Evolutionary conservation across 2,797 vertebrate species (phyloP).

Genomic region (Lates japonicus): DNA sequence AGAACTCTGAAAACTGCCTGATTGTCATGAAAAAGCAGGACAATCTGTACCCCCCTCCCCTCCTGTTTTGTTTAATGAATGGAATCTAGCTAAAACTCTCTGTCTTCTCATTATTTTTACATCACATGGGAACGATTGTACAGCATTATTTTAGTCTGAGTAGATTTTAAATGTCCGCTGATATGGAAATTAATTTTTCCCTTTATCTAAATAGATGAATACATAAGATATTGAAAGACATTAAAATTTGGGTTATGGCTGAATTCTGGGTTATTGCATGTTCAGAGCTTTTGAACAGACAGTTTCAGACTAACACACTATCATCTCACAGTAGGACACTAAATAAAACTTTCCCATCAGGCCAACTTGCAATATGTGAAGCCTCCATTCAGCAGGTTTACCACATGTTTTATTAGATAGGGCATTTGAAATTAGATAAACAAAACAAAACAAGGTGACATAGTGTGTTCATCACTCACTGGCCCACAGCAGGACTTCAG

Average conservation of each 20-base stretch:
- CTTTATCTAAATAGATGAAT: slow-evolving; percentile 49
- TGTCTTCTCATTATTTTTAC: slow-evolving; percentile 62
- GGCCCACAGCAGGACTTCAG: slow-evolving; percentile 10
- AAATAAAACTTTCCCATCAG: slow-evolving; percentile 15
- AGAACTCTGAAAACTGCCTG: background rate
- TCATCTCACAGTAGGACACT: slow-evolving; percentile 5
- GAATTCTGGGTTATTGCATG: slow-evolving; percentile 8
- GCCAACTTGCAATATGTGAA: slow-evolving; percentile 23
- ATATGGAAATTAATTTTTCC: slow-evolving; percentile 12
- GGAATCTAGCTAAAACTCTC: slow-evolving; percentile 44
- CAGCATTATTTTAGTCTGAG: slow-evolving; percentile 39
- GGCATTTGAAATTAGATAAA: too few species aligned
- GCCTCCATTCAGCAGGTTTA: slow-evolving; percentile 37
- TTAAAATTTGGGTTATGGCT: slow-evolving; percentile 22
- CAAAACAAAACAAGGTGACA: slow-evolving; percentile 15
- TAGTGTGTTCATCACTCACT: slow-evolving; percentile 6
- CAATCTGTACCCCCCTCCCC: slow-evolving; percentile 2
- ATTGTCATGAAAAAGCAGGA: background rate
- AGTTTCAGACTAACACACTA: background rate
- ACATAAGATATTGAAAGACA: slow-evolving; percentile 30
- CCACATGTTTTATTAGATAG: slow-evolving; percentile 19
- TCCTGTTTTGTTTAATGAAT: slow-evolving; percentile 57
- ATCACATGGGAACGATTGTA: slow-evolving; percentile 50
- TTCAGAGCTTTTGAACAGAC: slow-evolving; percentile 10
- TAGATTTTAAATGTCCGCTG: slow-evolving; percentile 54